Evolutionary conservation across 37 sponge, comb jelly and placozoan species (phyloP).

Genomic region (Spongia lamella): DNA sequence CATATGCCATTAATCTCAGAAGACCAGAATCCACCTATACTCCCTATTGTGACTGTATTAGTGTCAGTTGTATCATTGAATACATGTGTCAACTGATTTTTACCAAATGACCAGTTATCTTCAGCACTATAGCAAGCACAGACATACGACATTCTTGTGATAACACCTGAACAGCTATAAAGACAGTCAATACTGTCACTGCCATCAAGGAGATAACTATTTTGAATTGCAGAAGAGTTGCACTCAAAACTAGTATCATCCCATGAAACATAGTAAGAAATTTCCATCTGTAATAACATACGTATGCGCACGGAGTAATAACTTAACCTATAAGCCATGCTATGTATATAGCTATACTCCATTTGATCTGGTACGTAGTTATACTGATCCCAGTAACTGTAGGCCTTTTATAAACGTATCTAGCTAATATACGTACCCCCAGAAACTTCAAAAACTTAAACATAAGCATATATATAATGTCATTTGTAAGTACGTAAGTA

Average conservation of each 20-base stretch:
- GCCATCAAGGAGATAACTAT: not conserved
- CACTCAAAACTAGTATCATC: not conserved
- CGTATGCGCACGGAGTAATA: no score
- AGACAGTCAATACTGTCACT: slow-evolving; percentile 5
- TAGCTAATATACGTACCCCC: no score
- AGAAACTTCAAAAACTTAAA: no score
- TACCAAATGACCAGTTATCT: slow-evolving; percentile 57
- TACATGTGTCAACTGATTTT: not conserved
- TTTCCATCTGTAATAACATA: slow-evolving; percentile 15
- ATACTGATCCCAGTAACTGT: no score
- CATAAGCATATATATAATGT: no score
- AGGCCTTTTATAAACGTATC: no score
- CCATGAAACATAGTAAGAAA: slow-evolving; percentile 20
- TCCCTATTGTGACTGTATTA: slow-evolving; percentile 13
- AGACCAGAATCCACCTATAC: slow-evolving; percentile 26
- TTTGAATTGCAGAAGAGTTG: not conserved
- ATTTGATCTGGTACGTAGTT: no score
- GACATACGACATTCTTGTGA: slow-evolving; percentile 17
- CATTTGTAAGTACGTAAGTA: no score
- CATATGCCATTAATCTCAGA: slow-evolving; percentile 19
- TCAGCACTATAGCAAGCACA: slow-evolving; percentile 46
- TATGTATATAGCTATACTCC: no score
- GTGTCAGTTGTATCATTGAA: not conserved
- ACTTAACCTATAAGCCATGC: no score
- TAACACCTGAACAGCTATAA: slow-evolving; percentile 27